Conservation (phyloP, 2,888 invertebrate species). For the Trilocha varians region DNA sequence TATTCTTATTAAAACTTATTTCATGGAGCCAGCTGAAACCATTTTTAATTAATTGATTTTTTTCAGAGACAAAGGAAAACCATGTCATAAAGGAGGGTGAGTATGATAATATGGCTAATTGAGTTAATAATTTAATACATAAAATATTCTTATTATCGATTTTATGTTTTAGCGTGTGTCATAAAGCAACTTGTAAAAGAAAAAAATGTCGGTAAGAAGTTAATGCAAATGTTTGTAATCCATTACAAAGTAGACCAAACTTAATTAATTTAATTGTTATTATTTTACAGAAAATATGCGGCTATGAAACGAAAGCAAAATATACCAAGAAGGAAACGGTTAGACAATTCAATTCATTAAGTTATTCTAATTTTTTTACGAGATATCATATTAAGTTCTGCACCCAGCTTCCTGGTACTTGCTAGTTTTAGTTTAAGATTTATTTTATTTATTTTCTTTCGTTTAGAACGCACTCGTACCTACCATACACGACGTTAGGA, state of each 20-base stretch:
- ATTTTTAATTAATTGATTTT: too few species aligned
- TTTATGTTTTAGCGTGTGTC: constrained; percentile 39
- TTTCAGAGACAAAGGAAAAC: constrained; percentile 20
- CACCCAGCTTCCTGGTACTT: too few species aligned
- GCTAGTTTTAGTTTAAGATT: not conserved
- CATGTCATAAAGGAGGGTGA: constrained; percentile 45
- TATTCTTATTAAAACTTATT: too few species aligned
- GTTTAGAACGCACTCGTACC: constrained; percentile 13
- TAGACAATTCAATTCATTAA: too few species aligned
- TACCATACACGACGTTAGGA: constrained; percentile 22
- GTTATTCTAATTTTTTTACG: too few species aligned
- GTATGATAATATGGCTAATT: constrained; percentile 9
- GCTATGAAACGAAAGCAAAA: constrained; percentile 13
- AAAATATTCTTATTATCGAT: too few species aligned
- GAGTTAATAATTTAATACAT: not conserved
- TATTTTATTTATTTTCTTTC: not conserved
- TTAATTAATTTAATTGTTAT: too few species aligned
- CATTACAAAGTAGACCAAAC: too few species aligned
- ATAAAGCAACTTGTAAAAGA: constrained; percentile 32
- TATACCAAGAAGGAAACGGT: not conserved
- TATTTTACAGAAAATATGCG: constrained; percentile 24
- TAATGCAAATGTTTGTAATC: not conserved
- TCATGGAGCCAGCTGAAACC: too few species aligned
- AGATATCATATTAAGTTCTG: too few species aligned
- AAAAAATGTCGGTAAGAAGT: constrained; percentile 44